Evolutionary conservation across 2,888 invertebrate genomes (phyloP).

Genomic region (Hydroisotoma schaefferi): DNA sequence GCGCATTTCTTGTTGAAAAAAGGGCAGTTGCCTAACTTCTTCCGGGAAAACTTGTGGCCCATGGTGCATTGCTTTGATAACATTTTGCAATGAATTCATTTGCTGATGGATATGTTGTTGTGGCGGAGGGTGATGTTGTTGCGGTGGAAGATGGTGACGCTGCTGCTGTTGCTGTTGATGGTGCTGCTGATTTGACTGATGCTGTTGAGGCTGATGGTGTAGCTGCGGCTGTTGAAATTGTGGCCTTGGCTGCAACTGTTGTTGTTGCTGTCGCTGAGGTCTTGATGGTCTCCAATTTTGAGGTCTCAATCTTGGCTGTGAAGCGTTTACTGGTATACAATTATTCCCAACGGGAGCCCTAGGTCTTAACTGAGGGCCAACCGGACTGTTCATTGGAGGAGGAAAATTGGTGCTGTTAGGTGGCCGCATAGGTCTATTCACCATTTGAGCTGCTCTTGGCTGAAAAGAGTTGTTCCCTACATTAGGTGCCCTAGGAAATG

Average conservation of each 20-base stretch:
- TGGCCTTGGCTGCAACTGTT: neutral
- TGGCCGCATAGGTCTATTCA: slow-evolving; percentile 2
- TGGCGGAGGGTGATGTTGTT: slow-evolving; percentile 8
- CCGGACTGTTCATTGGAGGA: neutral
- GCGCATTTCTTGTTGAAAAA: neutral
- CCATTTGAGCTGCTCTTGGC: no score
- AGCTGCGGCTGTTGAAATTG: neutral
- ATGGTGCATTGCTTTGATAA: neutral
- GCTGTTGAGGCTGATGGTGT: neutral
- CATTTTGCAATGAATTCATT: no score
- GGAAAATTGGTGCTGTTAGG: neutral
- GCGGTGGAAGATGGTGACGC: slow-evolving; percentile 14
- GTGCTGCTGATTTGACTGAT: neutral
- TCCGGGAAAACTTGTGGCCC: neutral
- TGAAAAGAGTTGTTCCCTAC: no score
- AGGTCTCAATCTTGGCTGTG: no score
- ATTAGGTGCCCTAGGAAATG: no score
- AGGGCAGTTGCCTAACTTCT: no score
- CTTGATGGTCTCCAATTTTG: neutral
- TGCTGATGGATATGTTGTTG: no score
- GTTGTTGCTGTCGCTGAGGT: neutral
- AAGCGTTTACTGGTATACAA: no score
- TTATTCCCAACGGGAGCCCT: no score
- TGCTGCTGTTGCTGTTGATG: no score
- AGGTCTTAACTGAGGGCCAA: no score